Percentiles rank a stretch among this genome's conserved stretches.
These are phyloP conservation scores for Dinomys branickii DNA, from an alignment of 2,113 vertebrate species.

Conservation along the genomic window DNA sequence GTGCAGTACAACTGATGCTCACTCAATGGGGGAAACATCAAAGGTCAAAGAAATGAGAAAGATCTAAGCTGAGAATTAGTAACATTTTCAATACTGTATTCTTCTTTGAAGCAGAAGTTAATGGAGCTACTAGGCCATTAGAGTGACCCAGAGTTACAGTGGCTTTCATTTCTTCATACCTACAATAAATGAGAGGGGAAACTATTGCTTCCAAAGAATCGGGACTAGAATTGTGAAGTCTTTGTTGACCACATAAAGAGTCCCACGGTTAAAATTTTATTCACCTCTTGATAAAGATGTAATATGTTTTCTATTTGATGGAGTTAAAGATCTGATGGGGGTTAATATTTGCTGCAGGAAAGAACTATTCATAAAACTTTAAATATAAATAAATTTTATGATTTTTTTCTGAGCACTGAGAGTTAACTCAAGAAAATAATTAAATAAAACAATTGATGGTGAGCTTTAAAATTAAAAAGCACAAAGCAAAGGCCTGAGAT, in stretches of 20 bases:
- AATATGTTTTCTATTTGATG: not conserved
- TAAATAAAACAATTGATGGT: not conserved
- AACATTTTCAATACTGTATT: slow-evolving; percentile 49
- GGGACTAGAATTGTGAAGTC: not conserved
- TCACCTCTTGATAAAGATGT: not conserved
- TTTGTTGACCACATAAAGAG: slow-evolving; percentile 28
- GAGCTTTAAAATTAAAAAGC: not conserved
- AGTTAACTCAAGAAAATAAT: slow-evolving; percentile 29
- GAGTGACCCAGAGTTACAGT: not conserved
- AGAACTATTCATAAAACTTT: not conserved
- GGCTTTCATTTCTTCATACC: slow-evolving; percentile 27
- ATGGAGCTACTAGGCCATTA: slow-evolving; percentile 33
- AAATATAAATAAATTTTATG: not conserved
- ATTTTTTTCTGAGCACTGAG: not conserved
- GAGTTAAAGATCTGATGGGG: not conserved
- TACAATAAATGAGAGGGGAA: slow-evolving; percentile 46
- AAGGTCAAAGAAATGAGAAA: slow-evolving; percentile 66
- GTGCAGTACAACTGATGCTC: slow-evolving; percentile 43
- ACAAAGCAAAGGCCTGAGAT: not conserved
- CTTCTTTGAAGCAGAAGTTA: slow-evolving; percentile 64
- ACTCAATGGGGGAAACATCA: slow-evolving; percentile 50
- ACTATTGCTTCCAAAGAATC: not conserved
- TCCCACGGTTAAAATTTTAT: not conserved
- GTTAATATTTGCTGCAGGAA: slow-evolving; percentile 31
- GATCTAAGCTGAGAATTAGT: slow-evolving; percentile 59